A percentile compares a stretch with the other conserved stretches of the same genome.
These are phyloP conservation scores for Drosophila sturtevanti DNA, from an alignment of 1,140 invertebrate genomes.

Conservation along the genomic window DNA sequence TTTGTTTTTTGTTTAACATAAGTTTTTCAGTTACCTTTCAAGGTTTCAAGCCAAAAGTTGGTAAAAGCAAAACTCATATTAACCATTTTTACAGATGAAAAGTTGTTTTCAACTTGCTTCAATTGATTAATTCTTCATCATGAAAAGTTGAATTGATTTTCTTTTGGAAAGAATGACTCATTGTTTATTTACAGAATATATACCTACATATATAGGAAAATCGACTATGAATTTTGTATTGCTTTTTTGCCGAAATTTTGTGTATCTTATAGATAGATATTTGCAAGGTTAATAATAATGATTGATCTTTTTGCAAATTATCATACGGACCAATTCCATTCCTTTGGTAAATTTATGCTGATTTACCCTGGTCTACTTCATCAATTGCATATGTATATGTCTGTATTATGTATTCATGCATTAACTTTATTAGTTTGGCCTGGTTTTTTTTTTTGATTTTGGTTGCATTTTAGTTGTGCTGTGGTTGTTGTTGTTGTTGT, in stretches of 20 bases:
- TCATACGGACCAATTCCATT: neutral
- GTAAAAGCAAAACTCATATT: no score
- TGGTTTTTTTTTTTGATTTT: slow-evolving; percentile 24
- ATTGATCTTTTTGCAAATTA: neutral
- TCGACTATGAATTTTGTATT: neutral
- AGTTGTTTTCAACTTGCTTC: no score
- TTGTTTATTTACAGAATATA: neutral
- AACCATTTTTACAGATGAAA: no score
- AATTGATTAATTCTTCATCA: neutral
- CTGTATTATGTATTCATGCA: slow-evolving; percentile 44
- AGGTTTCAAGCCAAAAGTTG: no score
- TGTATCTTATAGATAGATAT: neutral
- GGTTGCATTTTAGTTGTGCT: neutral
- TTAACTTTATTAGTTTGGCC: slow-evolving; percentile 59
- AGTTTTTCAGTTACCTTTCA: no score
- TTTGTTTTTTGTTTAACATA: no score
- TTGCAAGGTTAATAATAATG: neutral
- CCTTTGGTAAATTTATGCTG: neutral
- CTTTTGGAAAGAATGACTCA: neutral
- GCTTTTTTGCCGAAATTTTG: neutral
- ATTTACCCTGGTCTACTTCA: neutral
- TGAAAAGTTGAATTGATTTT: neutral
- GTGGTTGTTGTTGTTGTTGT: slow-evolving; percentile 1
- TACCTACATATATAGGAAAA: neutral
- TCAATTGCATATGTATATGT: neutral